phyloP scores from a whole-genome alignment of 2,113 vertebrate species.

The Ptyas mucosa region DNA sequence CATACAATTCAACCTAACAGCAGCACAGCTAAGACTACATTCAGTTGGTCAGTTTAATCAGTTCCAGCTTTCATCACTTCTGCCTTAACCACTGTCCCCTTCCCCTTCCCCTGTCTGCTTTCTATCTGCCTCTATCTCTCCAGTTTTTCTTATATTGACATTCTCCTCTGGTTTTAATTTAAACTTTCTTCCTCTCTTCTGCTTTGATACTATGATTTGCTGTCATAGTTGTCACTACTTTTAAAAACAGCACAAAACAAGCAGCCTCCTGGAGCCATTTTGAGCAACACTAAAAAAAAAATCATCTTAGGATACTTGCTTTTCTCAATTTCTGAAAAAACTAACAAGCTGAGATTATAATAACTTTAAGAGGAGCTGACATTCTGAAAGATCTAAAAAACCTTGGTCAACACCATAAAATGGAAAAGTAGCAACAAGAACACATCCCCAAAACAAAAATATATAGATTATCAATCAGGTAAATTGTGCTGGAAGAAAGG shows the following conservation, averaged over 20 bases:
- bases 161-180: not conserved
- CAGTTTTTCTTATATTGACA: not conserved
- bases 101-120: not conserved
- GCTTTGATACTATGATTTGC: not conserved
- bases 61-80: not conserved
- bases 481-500: not conserved
- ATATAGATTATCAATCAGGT: not conserved
- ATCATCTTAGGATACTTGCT: not conserved
- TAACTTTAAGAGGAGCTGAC: not conserved
- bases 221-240: not conserved
- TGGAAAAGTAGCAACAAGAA: not conserved
- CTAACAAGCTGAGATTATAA: not conserved
- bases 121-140: not conserved
- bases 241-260: not conserved
- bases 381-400: not conserved
- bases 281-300: not conserved
- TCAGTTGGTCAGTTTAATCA: not conserved
- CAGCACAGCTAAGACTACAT: not conserved
- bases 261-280: not conserved
- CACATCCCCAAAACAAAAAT: not conserved
- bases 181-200: not conserved
- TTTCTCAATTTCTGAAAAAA: not conserved
- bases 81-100: not conserved
- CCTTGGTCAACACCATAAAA: not conserved
- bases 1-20: not conserved